Conservation (phyloP, 1,140 invertebrate genomes). For the Drosophila baimaii region DNA sequence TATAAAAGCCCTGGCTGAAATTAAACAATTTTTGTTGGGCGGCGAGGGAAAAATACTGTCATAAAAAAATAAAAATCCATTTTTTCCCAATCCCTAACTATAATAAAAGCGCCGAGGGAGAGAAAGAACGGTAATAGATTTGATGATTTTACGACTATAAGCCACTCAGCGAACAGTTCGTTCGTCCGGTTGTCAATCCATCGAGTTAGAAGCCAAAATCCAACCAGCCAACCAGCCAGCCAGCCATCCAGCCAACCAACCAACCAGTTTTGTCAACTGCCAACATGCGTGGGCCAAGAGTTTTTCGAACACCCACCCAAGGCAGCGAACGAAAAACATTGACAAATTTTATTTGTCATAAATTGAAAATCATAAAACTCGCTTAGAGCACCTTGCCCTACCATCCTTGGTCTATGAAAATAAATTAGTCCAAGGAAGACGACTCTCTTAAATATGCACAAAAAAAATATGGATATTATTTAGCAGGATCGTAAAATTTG, state of each 20-base stretch:
- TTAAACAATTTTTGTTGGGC: slow-evolving; percentile 24
- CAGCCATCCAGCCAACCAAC: slow-evolving; percentile 26
- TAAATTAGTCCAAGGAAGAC: slow-evolving; percentile 65
- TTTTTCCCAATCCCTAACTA: slow-evolving; percentile 18
- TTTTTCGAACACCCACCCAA: slow-evolving; percentile 70
- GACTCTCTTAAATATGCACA: slow-evolving; percentile 61
- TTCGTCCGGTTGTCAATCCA: slow-evolving; percentile 40
- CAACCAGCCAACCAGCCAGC: neutral
- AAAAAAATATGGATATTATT: slow-evolving; percentile 68
- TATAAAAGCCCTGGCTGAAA: slow-evolving; percentile 10
- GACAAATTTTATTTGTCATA: slow-evolving; percentile 81
- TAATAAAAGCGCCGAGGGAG: slow-evolving; percentile 18
- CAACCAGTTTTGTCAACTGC: slow-evolving; percentile 56
- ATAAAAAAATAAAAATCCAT: slow-evolving; percentile 31
- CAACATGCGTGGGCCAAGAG: slow-evolving; percentile 56
- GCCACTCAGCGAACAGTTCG: slow-evolving; percentile 60
- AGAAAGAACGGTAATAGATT: slow-evolving; percentile 64
- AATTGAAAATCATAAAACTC: slow-evolving; percentile 71
- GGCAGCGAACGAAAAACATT: slow-evolving; percentile 36
- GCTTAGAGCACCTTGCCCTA: slow-evolving; percentile 62
- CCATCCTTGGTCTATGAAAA: slow-evolving; percentile 62
- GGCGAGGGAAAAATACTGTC: neutral
- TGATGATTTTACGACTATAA: slow-evolving; percentile 74
- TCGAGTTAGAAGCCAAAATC: too few relatives aligned
- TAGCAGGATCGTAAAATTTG: slow-evolving; percentile 68